These are phyloP conservation scores for Mus pahari DNA, from an alignment of 2,113 vertebrate species.

Conservation along the genomic window DNA sequence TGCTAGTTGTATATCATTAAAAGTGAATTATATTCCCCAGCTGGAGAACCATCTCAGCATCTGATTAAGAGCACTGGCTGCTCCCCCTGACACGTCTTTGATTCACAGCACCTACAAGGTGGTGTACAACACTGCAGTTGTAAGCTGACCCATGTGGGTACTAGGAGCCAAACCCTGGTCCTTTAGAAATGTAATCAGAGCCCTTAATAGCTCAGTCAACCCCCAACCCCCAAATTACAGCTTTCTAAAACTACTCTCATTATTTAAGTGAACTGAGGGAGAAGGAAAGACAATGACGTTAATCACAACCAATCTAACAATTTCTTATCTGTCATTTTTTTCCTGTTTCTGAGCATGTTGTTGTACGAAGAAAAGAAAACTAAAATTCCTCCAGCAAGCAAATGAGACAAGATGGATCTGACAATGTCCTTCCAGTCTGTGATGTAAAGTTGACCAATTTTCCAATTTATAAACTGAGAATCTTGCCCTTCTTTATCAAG, in stretches of 20 bases:
- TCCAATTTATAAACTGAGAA: not conserved
- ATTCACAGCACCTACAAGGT: not conserved
- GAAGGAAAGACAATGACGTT: not conserved
- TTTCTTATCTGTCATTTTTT: not conserved
- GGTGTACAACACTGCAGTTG: not conserved
- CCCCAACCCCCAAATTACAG: not conserved
- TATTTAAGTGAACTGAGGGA: not conserved
- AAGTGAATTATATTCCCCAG: not conserved
- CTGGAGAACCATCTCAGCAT: not conserved
- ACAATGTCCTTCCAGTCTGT: not conserved
- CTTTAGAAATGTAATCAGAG: not conserved
- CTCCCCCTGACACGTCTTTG: not conserved
- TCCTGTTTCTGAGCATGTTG: not conserved
- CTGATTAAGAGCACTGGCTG: not conserved
- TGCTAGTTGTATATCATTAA: not conserved
- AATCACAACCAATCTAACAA: not conserved
- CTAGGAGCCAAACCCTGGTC: not conserved
- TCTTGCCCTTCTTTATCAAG: not conserved
- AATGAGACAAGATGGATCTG: not conserved
- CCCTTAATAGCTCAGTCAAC: not conserved
- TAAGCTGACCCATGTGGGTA: too few relatives aligned
- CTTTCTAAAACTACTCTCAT: not conserved
- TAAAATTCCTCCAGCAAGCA: not conserved
- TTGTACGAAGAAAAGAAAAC: slow-evolving; percentile 17
- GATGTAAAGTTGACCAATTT: not conserved